These are phyloP conservation scores for Thryonomys swinderianus DNA, from an alignment of 2,113 vertebrate species.

Conservation along the genomic window DNA sequence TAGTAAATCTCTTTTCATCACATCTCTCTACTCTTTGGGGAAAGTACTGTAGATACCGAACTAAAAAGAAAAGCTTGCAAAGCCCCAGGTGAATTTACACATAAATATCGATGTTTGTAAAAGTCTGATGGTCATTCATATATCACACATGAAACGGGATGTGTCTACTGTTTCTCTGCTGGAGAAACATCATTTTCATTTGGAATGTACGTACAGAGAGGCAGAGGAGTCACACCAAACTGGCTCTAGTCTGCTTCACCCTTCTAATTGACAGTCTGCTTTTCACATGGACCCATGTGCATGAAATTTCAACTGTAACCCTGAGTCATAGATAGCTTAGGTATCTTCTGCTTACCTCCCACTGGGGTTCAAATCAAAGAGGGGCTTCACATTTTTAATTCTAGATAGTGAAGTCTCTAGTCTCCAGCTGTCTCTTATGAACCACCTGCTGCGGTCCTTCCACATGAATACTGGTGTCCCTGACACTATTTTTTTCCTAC, in stretches of 20 bases:
- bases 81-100: too few relatives aligned
- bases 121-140: too few relatives aligned
- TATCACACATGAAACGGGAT: too few relatives aligned
- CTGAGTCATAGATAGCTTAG: background rate
- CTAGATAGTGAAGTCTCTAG: background rate
- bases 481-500: background rate
- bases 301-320: background rate
- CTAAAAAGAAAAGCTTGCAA: too few relatives aligned
- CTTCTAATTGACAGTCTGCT: background rate
- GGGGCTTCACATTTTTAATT: background rate
- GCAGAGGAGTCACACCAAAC: background rate
- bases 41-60: background rate
- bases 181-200: background rate
- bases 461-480: background rate
- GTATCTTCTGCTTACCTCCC: background rate
- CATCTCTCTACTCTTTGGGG: fast-evolving
- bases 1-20: background rate
- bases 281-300: too few relatives aligned
- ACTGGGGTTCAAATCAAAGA: background rate
- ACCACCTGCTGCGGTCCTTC: background rate
- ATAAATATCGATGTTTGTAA: too few relatives aligned
- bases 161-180: too few relatives aligned
- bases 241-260: background rate
- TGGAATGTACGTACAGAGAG: background rate
- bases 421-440: background rate